A percentile compares a stretch with the other conserved stretches of the same genome.
Evolutionary conservation across 2,888 invertebrate genomes (phyloP).

Genomic region (Pseudoips prasinana): DNA sequence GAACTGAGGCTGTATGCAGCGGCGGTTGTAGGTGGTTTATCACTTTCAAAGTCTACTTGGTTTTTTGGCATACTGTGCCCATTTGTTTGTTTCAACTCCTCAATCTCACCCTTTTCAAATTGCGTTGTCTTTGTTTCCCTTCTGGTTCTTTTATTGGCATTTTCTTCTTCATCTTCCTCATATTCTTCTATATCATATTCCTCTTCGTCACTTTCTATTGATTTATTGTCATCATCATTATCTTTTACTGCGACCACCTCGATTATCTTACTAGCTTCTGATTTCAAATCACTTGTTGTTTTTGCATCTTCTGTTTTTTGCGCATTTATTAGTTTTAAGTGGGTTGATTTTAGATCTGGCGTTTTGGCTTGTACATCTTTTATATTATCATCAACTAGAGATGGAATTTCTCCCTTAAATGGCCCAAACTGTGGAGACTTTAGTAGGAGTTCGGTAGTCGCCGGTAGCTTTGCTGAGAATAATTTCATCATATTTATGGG

Average conservation of each 20-base stretch:
- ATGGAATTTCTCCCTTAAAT: slow-evolving; percentile 87
- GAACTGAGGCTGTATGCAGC: slow-evolving; percentile 26
- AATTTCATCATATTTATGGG: slow-evolving; percentile 41
- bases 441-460: slow-evolving; percentile 81
- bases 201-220: slow-evolving; percentile 37
- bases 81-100: slow-evolving; percentile 45
- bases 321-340: slow-evolving; percentile 64
- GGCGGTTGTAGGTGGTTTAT: slow-evolving; percentile 7
- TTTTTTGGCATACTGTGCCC: slow-evolving; percentile 47
- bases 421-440: slow-evolving; percentile 88
- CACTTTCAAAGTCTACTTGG: slow-evolving; percentile 53
- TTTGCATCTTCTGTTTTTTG: slow-evolving; percentile 34
- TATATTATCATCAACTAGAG: slow-evolving; percentile 51
- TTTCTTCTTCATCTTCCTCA: slow-evolving; percentile 32
- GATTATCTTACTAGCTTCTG: slow-evolving; percentile 49
- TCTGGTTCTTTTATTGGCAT: slow-evolving; percentile 33
- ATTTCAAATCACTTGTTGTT: slow-evolving; percentile 41
- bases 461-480: slow-evolving; percentile 69
- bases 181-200: slow-evolving; percentile 37
- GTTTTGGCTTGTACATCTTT: slow-evolving; percentile 18
- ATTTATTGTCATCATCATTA: slow-evolving; percentile 13
- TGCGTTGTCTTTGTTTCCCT: slow-evolving; percentile 60
- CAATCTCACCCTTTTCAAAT: slow-evolving; percentile 53
- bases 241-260: slow-evolving; percentile 26
- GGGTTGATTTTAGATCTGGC: slow-evolving; percentile 48